A percentile compares a stretch with the other conserved stretches of the same genome.
phyloP scores from a whole-genome alignment of 2,797 vertebrate genomes.

The Prunella strophiata region DNA sequence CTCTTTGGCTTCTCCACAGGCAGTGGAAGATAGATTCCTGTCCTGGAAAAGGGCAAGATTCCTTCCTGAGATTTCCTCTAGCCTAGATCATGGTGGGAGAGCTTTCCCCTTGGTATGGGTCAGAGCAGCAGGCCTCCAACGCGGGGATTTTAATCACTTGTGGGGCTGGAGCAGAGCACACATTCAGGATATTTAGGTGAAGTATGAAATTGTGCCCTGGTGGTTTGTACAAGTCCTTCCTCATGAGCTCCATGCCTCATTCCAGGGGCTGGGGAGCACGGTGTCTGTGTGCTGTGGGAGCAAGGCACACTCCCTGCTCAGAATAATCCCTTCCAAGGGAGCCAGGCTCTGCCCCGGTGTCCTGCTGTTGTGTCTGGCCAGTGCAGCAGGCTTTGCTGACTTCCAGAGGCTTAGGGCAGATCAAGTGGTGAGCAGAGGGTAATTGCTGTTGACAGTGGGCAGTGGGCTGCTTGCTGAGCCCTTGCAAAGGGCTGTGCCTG shows the following conservation, averaged over 20 bases:
- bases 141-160: fast-evolving
- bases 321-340: neutral
- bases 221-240: neutral
- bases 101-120: neutral
- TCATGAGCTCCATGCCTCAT: neutral
- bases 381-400: neutral
- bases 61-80: neutral
- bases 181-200: neutral
- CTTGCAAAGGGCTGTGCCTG: neutral
- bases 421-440: neutral
- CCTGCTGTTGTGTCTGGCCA: neutral
- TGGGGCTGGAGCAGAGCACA: neutral
- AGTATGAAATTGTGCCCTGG: fast-evolving
- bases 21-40: neutral
- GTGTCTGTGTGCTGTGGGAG: neutral
- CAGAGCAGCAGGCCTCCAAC: fast-evolving
- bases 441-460: constrained; percentile 31
- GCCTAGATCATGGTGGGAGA: neutral
- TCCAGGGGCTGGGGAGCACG: neutral
- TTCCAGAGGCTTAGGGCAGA: constrained; percentile 4
- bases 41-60: neutral
- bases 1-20: neutral
- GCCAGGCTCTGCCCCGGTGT: neutral
- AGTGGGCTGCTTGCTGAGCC: neutral
- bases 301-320: neutral